Conservation (phyloP, 2,888 invertebrate genomes). For the Asteroscopus sphinx region DNA sequence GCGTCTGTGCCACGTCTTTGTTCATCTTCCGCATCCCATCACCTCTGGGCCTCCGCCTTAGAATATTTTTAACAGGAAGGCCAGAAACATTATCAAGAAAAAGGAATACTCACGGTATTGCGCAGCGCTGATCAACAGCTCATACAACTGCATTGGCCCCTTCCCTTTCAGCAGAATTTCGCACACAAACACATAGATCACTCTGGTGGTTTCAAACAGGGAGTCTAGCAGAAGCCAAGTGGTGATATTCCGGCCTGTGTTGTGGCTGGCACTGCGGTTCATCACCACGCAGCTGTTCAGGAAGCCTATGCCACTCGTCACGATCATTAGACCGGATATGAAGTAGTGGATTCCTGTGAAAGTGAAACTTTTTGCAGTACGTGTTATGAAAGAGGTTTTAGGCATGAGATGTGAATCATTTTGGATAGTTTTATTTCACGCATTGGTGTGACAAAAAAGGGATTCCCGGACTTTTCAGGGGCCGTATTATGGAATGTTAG, state of each 20-base stretch:
- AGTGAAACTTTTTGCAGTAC: slow-evolving; percentile 4
- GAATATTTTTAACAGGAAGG: too few relatives aligned
- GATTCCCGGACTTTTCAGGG: too few relatives aligned
- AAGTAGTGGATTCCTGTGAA: slow-evolving; percentile 80
- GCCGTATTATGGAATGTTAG: too few relatives aligned
- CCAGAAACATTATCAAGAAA: background rate
- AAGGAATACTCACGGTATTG: slow-evolving; percentile 78
- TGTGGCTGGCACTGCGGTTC: slow-evolving; percentile 70
- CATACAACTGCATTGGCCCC: slow-evolving; percentile 77
- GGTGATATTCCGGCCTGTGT: slow-evolving; percentile 76
- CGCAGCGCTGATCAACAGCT: slow-evolving; percentile 77
- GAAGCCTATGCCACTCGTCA: slow-evolving; percentile 79
- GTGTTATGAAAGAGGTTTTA: slow-evolving; percentile 13
- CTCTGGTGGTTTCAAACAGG: slow-evolving; percentile 81
- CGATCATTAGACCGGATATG: slow-evolving; percentile 77
- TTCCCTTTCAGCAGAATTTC: slow-evolving; percentile 78
- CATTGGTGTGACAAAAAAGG: too few relatives aligned
- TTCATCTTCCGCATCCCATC: too few relatives aligned
- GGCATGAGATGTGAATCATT: slow-evolving; percentile 32
- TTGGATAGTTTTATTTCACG: background rate
- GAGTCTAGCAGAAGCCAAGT: slow-evolving; percentile 83
- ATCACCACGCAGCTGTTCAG: slow-evolving; percentile 80
- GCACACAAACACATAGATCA: slow-evolving; percentile 81
- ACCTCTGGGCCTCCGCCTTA: background rate
- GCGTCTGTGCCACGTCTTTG: too few relatives aligned